Conservation (phyloP, 2,113 vertebrate species). For the Gadus macrocephalus region DNA sequence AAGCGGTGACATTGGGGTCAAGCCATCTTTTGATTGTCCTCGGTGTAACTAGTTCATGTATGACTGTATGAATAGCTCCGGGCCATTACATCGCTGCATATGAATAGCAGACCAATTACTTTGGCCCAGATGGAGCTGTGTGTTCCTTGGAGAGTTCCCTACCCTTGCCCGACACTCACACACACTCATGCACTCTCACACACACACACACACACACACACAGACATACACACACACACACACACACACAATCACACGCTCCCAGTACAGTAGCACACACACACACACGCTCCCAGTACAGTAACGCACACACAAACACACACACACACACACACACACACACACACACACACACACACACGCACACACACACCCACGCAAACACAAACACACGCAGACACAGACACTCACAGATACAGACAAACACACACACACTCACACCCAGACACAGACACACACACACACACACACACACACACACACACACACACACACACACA, state of each 20-base stretch:
- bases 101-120: slow-evolving; percentile 75
- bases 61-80: slow-evolving; percentile 63
- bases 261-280: slow-evolving; percentile 17
- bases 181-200: too few species aligned
- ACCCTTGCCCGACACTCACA: slow-evolving; percentile 37
- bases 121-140: slow-evolving; percentile 67
- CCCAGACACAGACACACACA: background rate
- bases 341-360: slow-evolving; percentile 9
- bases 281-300: slow-evolving; percentile 1
- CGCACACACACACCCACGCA: background rate
- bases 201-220: slow-evolving; percentile 10
- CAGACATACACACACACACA: slow-evolving; percentile 13
- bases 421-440: slow-evolving; percentile 13
- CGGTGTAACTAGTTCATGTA: slow-evolving; percentile 65
- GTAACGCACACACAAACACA: background rate
- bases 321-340: slow-evolving; percentile 20
- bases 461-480: slow-evolving; percentile 21
- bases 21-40: slow-evolving; percentile 58
- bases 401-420: too few species aligned
- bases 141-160: slow-evolving; percentile 57
- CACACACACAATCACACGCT: background rate
- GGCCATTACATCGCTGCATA: slow-evolving; percentile 71
- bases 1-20: slow-evolving; percentile 56
- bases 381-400: background rate
- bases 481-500: slow-evolving; percentile 9